Conservation (phyloP, 2,113 vertebrate species). For the Corythornis madagascariensis region DNA sequence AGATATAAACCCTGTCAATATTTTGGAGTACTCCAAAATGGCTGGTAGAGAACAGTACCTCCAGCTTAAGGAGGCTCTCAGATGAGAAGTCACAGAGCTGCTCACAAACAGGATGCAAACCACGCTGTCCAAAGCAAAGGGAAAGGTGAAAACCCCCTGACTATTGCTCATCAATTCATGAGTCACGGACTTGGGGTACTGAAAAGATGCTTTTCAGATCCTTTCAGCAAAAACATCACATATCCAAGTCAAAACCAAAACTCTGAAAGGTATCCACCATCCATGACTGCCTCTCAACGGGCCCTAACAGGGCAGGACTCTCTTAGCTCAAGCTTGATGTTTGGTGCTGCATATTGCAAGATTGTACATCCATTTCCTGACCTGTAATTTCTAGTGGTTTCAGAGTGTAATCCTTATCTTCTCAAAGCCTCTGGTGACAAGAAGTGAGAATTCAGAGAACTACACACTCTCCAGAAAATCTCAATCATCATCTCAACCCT, state of each 20-base stretch:
- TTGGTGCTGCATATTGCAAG: background rate
- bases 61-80: constrained; percentile 12
- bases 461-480: background rate
- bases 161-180: constrained; percentile 43
- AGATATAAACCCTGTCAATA: background rate
- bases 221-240: background rate
- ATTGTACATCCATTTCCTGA: background rate
- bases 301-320: background rate
- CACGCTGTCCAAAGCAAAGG: background rate
- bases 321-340: background rate
- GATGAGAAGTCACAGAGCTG: constrained; percentile 3
- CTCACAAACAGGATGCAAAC: constrained; percentile 66
- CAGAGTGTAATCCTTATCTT: constrained; percentile 1
- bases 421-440: constrained; percentile 21
- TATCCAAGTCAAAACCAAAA: background rate
- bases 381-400: background rate
- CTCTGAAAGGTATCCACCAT: background rate
- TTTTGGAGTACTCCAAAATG: background rate
- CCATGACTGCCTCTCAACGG: background rate
- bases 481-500: background rate
- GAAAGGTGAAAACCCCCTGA: constrained; percentile 23
- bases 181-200: background rate
- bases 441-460: background rate
- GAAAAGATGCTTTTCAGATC: constrained; percentile 10
- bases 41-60: background rate